These are phyloP conservation scores for Plutella xylostella DNA, from an alignment of 2,888 invertebrate species.

Conservation along the genomic window DNA sequence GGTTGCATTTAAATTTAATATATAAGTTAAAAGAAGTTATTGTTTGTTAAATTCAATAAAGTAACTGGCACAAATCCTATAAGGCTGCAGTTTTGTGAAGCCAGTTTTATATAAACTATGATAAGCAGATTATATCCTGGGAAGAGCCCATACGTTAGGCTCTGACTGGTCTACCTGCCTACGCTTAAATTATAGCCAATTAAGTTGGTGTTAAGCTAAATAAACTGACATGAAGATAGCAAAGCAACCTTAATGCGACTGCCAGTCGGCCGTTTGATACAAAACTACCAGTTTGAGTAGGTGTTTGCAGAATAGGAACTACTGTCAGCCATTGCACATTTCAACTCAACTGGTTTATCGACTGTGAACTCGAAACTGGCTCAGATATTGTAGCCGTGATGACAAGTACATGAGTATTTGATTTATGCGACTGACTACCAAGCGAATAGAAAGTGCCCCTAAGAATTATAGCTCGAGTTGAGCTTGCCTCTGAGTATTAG, in stretches of 20 bases:
- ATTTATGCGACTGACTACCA: conserved; percentile 44
- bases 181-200: conserved; percentile 64
- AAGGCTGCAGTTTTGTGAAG: no score
- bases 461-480: conserved; percentile 33
- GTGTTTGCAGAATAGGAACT: conserved; percentile 27
- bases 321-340: conserved; percentile 30
- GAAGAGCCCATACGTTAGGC: neutral
- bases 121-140: neutral
- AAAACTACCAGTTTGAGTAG: conserved; percentile 33
- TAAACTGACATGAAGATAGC: conserved; percentile 57
- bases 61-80: no score
- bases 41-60: no score
- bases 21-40: no score
- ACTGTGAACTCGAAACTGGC: conserved; percentile 25
- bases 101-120: neutral
- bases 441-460: conserved; percentile 32
- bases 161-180: conserved; percentile 45
- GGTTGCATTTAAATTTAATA: no score
- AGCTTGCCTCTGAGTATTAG: conserved; percentile 43
- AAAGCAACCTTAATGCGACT: conserved; percentile 46
- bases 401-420: conserved; percentile 54
- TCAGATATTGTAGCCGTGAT: conserved; percentile 42
- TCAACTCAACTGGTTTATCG: conserved; percentile 40
- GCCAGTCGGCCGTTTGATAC: conserved; percentile 25
- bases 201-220: conserved; percentile 62